Percentiles rank a stretch among this genome's conserved stretches.
Evolutionary conservation across 1,140 invertebrate species (phyloP).

Genomic region (Andrena cerasifolii): DNA sequence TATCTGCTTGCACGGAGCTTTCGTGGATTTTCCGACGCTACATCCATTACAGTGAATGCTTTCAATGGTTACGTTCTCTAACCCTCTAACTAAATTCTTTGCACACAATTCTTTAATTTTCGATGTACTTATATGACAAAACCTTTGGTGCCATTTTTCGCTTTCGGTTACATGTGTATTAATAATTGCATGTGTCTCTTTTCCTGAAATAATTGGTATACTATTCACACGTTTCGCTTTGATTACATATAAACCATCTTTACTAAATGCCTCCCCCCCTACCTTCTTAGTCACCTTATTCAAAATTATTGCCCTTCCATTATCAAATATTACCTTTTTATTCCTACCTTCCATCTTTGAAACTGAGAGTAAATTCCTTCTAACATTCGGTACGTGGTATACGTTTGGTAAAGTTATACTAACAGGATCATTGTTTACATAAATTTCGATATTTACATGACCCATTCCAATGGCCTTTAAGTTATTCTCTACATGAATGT

Average conservation of each 20-base stretch:
- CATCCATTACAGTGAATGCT: constrained; percentile 18
- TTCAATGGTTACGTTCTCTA: constrained; percentile 9
- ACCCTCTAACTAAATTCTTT: constrained; percentile 15
- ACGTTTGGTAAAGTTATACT: constrained; percentile 14
- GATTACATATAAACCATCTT: constrained; percentile 16
- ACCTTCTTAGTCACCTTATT: constrained; percentile 22
- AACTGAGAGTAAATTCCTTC: constrained; percentile 33
- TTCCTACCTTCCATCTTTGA: constrained; percentile 27
- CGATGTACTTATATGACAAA: constrained; percentile 22
- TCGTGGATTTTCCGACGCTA: constrained; percentile 15
- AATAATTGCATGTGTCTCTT: not conserved
- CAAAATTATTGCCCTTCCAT: constrained; percentile 1
- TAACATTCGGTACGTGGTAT: constrained; percentile 31
- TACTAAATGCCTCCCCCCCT: constrained; percentile 31
- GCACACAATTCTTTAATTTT: constrained; percentile 19
- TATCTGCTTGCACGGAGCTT: constrained; percentile 14
- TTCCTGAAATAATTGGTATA: not conserved
- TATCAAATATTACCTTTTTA: constrained; percentile 8
- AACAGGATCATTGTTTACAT: constrained; percentile 9
- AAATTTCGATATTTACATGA: constrained; percentile 16
- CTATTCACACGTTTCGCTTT: not conserved
- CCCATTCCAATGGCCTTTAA: constrained; percentile 23
- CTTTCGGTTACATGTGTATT: constrained; percentile 2
- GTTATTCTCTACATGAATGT: not conserved
- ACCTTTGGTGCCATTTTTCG: constrained; percentile 35